Conservation (phyloP, 2,113 vertebrate species). For the Cephalopholis sonnerati region DNA sequence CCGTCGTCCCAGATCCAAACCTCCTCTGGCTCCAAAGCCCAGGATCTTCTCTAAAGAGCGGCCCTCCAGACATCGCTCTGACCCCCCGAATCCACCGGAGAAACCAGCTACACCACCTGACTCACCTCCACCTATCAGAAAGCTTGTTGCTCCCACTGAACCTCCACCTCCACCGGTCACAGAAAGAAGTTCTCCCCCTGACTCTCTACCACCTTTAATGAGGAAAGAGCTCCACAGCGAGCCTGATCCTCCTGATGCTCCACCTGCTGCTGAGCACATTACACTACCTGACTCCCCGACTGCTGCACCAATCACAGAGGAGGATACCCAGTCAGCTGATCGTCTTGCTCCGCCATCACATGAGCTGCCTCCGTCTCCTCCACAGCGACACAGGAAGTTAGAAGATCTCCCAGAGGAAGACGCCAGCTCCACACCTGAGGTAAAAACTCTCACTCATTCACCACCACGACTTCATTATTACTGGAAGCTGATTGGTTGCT, state of each 20-base stretch:
- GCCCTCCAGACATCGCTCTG: neutral
- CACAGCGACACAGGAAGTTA: accelerated
- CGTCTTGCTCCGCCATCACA: neutral
- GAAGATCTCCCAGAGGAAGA: slow-evolving; percentile 13
- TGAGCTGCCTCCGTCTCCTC: slow-evolving; percentile 18
- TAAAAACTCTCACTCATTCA: neutral
- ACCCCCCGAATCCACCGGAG: neutral
- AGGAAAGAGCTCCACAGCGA: neutral
- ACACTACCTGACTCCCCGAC: neutral
- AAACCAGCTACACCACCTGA: neutral
- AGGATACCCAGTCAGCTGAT: slow-evolving; percentile 12
- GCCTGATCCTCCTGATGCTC: slow-evolving; percentile 3
- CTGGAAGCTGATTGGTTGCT: neutral
- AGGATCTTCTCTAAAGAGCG: neutral
- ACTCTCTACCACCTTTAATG: neutral
- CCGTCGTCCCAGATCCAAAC: slow-evolving; percentile 15
- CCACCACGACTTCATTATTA: neutral
- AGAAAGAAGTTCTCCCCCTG: neutral
- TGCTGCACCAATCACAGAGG: slow-evolving; percentile 35
- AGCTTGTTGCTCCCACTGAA: slow-evolving; percentile 20
- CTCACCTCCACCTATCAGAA: slow-evolving; percentile 27
- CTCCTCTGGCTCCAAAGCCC: slow-evolving; percentile 66
- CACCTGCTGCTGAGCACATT: neutral
- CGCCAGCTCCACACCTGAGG: slow-evolving; percentile 9
- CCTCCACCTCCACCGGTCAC: slow-evolving; percentile 8